Conservation (phyloP, 1,140 invertebrate genomes). For the Euura saliciscinereae region DNA sequence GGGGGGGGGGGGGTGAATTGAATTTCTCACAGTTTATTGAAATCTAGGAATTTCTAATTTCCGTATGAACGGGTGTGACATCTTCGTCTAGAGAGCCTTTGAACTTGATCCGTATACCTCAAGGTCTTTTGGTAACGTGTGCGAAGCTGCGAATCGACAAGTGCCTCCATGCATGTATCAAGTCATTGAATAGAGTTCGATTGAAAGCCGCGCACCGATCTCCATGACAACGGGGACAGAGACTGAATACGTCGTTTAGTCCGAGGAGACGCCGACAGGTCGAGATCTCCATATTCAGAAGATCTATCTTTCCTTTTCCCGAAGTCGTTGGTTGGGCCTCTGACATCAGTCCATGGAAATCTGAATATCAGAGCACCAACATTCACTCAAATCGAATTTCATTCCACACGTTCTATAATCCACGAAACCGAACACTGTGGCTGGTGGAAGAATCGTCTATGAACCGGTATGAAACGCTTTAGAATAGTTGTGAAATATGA, state of each 20-base stretch:
- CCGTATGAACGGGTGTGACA: too few species aligned
- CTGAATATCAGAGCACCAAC: background rate
- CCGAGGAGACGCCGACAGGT: background rate
- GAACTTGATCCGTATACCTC: too few species aligned
- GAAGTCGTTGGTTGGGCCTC: background rate
- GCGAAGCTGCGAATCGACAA: too few species aligned
- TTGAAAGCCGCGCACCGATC: background rate
- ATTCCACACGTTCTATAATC: background rate
- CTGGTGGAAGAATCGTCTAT: too few species aligned
- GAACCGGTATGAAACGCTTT: too few species aligned
- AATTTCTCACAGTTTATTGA: too few species aligned
- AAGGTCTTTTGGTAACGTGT: too few species aligned
- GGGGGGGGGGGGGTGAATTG: too few species aligned
- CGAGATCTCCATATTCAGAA: background rate
- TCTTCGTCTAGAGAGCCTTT: too few species aligned
- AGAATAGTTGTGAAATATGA: too few species aligned
- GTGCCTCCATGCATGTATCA: background rate
- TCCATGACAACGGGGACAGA: slow-evolving; percentile 4
- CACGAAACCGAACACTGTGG: background rate
- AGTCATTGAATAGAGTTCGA: slow-evolving; percentile 7
- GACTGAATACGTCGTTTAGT: slow-evolving; percentile 4
- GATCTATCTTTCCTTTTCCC: background rate
- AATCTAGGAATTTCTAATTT: too few species aligned
- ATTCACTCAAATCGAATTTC: background rate
- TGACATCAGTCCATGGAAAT: background rate